phyloP scores from a whole-genome alignment of 2,113 vertebrate genomes.

The Panthera uncia region DNA sequence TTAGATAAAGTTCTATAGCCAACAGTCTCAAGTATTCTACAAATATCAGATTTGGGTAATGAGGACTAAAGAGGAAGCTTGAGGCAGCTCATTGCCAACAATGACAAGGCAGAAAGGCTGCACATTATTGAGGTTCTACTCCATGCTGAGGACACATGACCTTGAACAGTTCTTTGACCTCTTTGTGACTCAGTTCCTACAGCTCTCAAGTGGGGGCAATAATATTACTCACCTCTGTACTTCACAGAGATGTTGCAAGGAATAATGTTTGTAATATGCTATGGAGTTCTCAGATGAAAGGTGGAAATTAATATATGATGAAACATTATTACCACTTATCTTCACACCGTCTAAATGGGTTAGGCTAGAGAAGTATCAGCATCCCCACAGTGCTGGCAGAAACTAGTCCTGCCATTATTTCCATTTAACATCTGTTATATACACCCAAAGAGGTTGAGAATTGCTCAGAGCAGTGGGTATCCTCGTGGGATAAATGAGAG shows the following conservation, averaged over 20 bases:
- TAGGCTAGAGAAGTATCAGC: background rate
- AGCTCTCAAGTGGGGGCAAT: background rate
- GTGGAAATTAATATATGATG: slow-evolving; percentile 44
- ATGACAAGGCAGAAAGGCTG: background rate
- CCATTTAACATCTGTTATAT: background rate
- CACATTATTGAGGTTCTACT: background rate
- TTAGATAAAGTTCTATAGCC: background rate
- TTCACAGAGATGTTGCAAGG: slow-evolving; percentile 63
- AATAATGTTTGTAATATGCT: slow-evolving; percentile 17
- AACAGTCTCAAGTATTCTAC: background rate
- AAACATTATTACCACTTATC: slow-evolving; percentile 35
- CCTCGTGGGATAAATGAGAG: background rate
- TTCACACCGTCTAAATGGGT: slow-evolving; percentile 24
- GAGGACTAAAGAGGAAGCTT: background rate
- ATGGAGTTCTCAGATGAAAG: slow-evolving; percentile 68
- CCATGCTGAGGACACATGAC: background rate
- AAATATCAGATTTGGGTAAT: background rate
- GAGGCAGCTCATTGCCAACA: background rate
- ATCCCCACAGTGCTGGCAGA: background rate
- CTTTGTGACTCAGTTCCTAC: slow-evolving; percentile 65
- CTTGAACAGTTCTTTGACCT: slow-evolving; percentile 6
- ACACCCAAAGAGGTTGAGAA: background rate
- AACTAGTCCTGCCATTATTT: background rate
- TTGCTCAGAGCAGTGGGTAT: background rate
- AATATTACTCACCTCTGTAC: slow-evolving; percentile 1